Percentiles rank a stretch among this genome's conserved stretches.
Evolutionary conservation across 2,888 invertebrate genomes (phyloP).

Genomic region (Phalangium opilio): DNA sequence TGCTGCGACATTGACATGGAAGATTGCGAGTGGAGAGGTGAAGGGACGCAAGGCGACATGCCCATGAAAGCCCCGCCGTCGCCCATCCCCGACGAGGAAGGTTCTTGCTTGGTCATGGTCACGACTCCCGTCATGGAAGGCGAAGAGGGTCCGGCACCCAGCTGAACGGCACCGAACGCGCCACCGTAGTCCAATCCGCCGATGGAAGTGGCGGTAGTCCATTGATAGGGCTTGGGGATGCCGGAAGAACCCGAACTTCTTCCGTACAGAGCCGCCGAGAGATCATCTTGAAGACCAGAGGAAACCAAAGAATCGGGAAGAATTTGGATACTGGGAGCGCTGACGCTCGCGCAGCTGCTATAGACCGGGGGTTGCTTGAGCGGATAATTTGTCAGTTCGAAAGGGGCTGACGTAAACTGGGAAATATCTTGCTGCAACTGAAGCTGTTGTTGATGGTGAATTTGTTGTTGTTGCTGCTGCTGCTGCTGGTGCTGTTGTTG

Average conservation of each 20-base stretch:
- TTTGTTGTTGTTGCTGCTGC: too few species aligned
- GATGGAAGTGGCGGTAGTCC: background rate
- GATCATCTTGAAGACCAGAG: background rate
- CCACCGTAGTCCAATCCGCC: background rate
- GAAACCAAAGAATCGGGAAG: background rate
- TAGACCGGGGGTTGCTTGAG: background rate
- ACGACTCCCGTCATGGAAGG: too few species aligned
- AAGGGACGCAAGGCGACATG: conserved; percentile 40
- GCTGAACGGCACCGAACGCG: background rate
- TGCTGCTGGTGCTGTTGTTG: too few species aligned
- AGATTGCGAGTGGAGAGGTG: conserved; percentile 5
- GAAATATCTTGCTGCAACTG: background rate
- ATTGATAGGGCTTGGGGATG: background rate
- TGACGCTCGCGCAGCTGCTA: background rate
- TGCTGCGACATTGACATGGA: conserved; percentile 1
- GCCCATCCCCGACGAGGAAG: background rate
- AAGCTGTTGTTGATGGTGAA: background rate
- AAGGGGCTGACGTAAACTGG: background rate
- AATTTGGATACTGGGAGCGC: too few species aligned
- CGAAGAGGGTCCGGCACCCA: background rate
- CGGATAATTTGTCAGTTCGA: background rate
- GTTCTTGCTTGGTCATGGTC: background rate
- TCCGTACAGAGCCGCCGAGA: background rate
- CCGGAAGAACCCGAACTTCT: background rate
- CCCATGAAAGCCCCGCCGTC: conserved; percentile 5